Conservation (phyloP, 2,888 invertebrate genomes). For the Steinernema carpocapsae region DNA sequence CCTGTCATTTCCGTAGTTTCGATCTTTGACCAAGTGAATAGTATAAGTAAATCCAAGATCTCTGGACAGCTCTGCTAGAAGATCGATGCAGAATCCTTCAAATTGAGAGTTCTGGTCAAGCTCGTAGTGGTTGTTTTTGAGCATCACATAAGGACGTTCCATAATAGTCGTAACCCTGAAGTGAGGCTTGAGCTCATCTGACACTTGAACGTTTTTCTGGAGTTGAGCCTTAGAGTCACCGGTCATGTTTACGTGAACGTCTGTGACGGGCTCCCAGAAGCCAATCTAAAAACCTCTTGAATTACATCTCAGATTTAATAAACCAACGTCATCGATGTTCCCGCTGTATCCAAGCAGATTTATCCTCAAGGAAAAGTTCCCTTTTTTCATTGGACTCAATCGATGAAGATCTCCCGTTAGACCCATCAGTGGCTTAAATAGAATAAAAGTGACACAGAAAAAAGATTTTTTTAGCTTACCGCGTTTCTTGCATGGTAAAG, state of each 20-base stretch:
- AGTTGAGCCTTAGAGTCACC: conserved; percentile 64
- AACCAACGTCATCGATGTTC: conserved; percentile 59
- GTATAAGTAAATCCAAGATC: conserved; percentile 69
- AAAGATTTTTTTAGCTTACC: conserved; percentile 38
- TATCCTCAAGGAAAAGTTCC: conserved; percentile 66
- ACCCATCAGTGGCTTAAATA: conserved; percentile 37
- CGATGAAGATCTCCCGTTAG: conserved; percentile 45
- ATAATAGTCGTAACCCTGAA: conserved; percentile 70
- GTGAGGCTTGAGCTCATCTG: conserved; percentile 68
- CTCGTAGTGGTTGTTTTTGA: conserved; percentile 67
- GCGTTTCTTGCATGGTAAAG: conserved; percentile 49
- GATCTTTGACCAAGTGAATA: conserved; percentile 69
- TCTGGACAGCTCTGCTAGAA: conserved; percentile 73
- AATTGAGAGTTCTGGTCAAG: conserved; percentile 76
- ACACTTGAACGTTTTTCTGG: conserved; percentile 66
- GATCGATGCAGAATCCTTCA: conserved; percentile 82
- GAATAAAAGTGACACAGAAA: conserved; percentile 43
- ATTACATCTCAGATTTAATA: too few relatives aligned
- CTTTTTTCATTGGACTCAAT: conserved; percentile 43
- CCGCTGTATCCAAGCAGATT: conserved; percentile 66
- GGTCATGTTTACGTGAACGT: conserved; percentile 66
- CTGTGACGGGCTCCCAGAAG: conserved; percentile 64
- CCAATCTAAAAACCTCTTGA: conserved; percentile 64
- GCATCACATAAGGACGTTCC: conserved; percentile 71
- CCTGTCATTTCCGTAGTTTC: conserved; percentile 69